Evolutionary conservation across 2,113 vertebrate species (phyloP), one percentile per base, ranked within the genome.

Genomic region (Anarrhichthys ocellatus): DNA sequence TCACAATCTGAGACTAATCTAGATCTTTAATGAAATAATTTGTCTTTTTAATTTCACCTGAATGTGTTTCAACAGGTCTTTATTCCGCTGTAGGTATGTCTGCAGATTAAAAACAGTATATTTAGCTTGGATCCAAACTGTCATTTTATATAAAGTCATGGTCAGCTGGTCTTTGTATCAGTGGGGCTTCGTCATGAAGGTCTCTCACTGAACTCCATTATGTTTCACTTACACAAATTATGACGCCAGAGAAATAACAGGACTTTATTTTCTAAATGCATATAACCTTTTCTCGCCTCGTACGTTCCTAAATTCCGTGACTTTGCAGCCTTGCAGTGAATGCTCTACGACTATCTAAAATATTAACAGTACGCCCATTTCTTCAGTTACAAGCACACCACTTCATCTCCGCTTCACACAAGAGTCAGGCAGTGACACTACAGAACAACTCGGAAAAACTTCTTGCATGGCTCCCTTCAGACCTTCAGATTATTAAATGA

Each of bases 91-190:
- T 32, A 1, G 20, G 9, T 15, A 48, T n/a, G 24, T 70, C 56
- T 32, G 34, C 73, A 54, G 24, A 50, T 63, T 27, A 70, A 42
- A 50, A 68, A 61, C 15, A 67, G 11, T 9, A 29, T 3, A n/a
- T 61, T 15, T 76, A n/a, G 73, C 24, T 56, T 8, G 7, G 18
- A 24, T 36, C 82, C 56, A 56, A 36, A 17, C 36, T 44, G 44
- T 61, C 20, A 52, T 34, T 74, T 61, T 52, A 42, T 4, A 61
- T 75, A 17, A 61, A 63, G 15, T 61, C 58, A 36, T 0, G 10
- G 13, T 82, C 80, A 75, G 42, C 70, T 61, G 18, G 72, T 67
- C 42, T 71, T 62, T 2, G 8, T 54, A 9, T 63, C 48, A 54
- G 59, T 6, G 4, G 50, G 65, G 40, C 40, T 24, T 44, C 27